Percentiles rank a stretch among this genome's conserved stretches.
Evolutionary conservation across 2,797 vertebrate species (phyloP).

Genomic region (Okamejei kenojei): DNA sequence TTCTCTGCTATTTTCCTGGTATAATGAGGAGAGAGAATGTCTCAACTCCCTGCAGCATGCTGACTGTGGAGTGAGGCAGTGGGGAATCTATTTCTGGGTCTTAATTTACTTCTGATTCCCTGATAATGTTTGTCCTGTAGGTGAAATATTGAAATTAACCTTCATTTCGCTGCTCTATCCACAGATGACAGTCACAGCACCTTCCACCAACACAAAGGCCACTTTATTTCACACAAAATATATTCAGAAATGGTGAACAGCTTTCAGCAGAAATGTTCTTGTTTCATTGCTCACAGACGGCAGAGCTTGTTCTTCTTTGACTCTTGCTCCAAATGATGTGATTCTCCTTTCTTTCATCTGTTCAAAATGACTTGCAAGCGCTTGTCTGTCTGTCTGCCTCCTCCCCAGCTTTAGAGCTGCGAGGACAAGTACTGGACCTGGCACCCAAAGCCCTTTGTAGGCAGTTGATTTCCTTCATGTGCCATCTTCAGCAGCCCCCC

Average conservation of each 20-base stretch:
- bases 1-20: slow-evolving; percentile 36
- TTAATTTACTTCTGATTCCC: slow-evolving; percentile 76
- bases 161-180: slow-evolving; percentile 66
- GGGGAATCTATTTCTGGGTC: slow-evolving; percentile 70
- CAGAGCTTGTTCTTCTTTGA: background rate
- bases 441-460: background rate
- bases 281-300: background rate
- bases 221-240: background rate
- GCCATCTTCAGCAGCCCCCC: background rate
- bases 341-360: background rate
- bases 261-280: background rate
- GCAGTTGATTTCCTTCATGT: background rate
- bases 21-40: slow-evolving; percentile 29
- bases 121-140: slow-evolving; percentile 73
- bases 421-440: background rate
- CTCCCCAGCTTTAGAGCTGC: background rate
- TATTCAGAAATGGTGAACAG: background rate
- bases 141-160: slow-evolving; percentile 76
- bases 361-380: background rate
- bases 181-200: slow-evolving; percentile 11
- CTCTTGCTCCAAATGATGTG: background rate
- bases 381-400: background rate
- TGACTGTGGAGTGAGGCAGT: slow-evolving; percentile 7
- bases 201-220: background rate
- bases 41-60: slow-evolving; percentile 35